Conservation (phyloP, 2,888 invertebrate genomes). For the Omphaloscelis lunosa region DNA sequence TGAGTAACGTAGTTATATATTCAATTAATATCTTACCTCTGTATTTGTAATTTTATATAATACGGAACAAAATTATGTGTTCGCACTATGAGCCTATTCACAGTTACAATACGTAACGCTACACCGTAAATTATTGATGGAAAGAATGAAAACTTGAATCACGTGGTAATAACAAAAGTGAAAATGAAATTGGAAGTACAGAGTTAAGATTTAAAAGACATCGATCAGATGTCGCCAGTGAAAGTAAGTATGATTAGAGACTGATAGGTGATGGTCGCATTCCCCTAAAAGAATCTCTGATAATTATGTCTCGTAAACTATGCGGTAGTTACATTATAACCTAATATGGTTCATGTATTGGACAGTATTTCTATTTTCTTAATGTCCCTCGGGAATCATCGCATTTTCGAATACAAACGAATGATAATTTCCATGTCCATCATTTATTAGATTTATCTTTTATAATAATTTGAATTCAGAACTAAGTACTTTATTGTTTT, state of each 20-base stretch:
- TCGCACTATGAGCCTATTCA: conserved; percentile 5
- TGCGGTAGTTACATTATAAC: conserved; percentile 39
- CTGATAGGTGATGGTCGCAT: conserved; percentile 65
- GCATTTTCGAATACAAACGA: too few relatives aligned
- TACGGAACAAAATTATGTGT: conserved; percentile 11
- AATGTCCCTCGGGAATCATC: too few relatives aligned
- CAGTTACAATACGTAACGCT: conserved; percentile 5
- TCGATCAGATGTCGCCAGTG: conserved; percentile 50
- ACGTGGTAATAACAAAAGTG: conserved; percentile 8
- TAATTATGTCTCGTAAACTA: conserved; percentile 23
- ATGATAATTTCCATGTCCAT: too few relatives aligned
- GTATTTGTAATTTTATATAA: conserved; percentile 62
- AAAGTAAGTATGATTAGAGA: conserved; percentile 62
- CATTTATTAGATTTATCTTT: too few relatives aligned
- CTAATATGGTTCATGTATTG: background rate
- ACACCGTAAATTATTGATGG: background rate
- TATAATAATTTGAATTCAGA: too few relatives aligned
- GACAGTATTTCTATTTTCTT: too few relatives aligned
- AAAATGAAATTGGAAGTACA: conserved; percentile 63
- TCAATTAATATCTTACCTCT: conserved; percentile 57
- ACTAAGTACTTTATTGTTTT: too few relatives aligned
- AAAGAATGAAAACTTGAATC: conserved; percentile 8
- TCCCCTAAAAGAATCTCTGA: conserved; percentile 53
- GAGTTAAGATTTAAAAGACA: conserved; percentile 58
- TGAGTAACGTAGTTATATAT: conserved; percentile 76